Conservation (phyloP, 2,888 invertebrate genomes). For the Tenthredo notha region DNA sequence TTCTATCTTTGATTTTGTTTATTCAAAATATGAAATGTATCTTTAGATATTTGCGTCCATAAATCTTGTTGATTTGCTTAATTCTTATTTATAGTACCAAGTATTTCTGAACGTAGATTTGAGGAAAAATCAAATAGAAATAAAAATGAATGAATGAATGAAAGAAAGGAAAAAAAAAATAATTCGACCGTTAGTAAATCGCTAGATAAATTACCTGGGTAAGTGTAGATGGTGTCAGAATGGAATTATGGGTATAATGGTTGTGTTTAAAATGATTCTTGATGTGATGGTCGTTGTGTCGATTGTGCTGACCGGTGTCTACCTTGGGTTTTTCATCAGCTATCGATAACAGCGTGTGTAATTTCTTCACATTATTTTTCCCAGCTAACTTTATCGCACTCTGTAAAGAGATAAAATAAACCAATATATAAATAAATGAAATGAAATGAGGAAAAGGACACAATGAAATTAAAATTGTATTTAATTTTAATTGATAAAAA, state of each 20-base stretch:
- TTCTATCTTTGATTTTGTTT: conserved; percentile 13
- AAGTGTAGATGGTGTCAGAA: conserved; percentile 76
- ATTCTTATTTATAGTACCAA: not conserved
- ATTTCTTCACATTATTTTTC: conserved; percentile 81
- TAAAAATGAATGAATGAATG: not conserved
- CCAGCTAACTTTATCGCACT: conserved; percentile 82
- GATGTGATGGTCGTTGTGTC: conserved; percentile 78
- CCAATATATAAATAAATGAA: not conserved
- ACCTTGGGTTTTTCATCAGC: conserved; percentile 81
- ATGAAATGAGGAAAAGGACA: not conserved
- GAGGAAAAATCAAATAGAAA: not conserved
- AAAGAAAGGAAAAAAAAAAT: conserved; percentile 11
- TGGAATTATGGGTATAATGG: conserved; percentile 77
- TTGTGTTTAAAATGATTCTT: conserved; percentile 77
- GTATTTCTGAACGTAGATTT: not conserved
- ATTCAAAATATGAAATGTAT: not conserved
- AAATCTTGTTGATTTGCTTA: not conserved
- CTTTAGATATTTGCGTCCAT: not conserved
- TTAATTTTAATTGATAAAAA: not conserved
- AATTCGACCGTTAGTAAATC: not conserved
- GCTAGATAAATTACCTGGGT: conserved; percentile 72
- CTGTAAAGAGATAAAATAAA: conserved; percentile 70
- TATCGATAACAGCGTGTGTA: conserved; percentile 80
- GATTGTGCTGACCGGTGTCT: conserved; percentile 80
- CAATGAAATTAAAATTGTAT: not conserved